These are phyloP conservation scores for Semnopithecus entellus DNA, from an alignment of 2,113 vertebrate species.

Conservation along the genomic window DNA sequence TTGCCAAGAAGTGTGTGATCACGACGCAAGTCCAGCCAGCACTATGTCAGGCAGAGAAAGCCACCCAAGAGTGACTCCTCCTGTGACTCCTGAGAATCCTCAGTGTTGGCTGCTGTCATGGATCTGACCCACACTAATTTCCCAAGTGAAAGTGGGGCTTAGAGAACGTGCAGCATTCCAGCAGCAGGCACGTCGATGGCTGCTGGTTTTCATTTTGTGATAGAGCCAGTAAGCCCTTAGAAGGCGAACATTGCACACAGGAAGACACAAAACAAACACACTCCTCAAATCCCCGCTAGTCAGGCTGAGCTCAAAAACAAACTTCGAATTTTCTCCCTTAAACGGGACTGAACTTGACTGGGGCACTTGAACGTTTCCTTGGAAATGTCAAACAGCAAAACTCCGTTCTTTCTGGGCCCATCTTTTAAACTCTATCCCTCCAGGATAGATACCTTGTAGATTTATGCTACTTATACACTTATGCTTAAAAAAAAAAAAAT, in stretches of 20 bases:
- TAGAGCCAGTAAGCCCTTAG: neutral
- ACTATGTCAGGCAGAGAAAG: accelerated
- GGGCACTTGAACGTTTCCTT: neutral
- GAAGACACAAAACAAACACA: neutral
- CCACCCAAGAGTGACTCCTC: accelerated
- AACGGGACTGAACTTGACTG: neutral
- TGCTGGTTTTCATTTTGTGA: neutral
- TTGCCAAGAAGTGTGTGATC: neutral
- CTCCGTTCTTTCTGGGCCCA: neutral
- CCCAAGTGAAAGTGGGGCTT: too few relatives aligned
- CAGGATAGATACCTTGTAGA: neutral
- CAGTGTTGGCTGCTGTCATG: accelerated
- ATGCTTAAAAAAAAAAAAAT: neutral
- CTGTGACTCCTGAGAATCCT: neutral
- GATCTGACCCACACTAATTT: neutral
- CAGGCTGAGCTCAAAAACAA: neutral
- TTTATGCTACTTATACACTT: neutral
- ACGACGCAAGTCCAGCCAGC: neutral
- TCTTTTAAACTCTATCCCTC: neutral
- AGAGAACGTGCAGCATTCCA: neutral
- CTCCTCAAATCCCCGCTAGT: neutral
- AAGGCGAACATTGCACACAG: neutral
- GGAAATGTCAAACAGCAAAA: conserved; percentile 11
- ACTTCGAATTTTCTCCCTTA: neutral
- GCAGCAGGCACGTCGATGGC: accelerated